Evolutionary conservation across 1,140 invertebrate genomes (phyloP).

Genomic region (Hypsibius dujardini): DNA sequence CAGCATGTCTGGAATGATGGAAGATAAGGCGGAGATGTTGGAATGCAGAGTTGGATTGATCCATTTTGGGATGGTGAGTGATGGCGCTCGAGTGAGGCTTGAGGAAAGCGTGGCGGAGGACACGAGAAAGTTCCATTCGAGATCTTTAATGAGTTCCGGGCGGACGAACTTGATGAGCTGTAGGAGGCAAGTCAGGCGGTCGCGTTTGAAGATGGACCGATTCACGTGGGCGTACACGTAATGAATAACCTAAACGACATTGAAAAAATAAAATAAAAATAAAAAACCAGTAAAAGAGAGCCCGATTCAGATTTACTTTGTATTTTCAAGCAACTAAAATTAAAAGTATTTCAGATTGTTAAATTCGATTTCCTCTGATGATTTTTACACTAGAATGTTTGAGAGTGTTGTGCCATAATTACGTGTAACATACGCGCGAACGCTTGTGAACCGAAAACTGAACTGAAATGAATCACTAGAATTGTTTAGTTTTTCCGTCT

Average conservation of each 20-base stretch:
- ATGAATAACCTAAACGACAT: slow-evolving; percentile 18
- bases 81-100: background rate
- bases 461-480: too few relatives aligned
- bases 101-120: background rate
- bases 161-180: slow-evolving; percentile 49
- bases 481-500: too few relatives aligned
- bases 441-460: too few relatives aligned
- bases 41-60: too few relatives aligned
- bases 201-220: slow-evolving; percentile 56
- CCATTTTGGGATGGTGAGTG: background rate
- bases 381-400: slow-evolving; percentile 20
- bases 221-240: slow-evolving; percentile 54
- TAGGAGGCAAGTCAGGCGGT: slow-evolving; percentile 51
- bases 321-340: slow-evolving; percentile 20
- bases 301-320: background rate
- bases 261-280: too few relatives aligned
- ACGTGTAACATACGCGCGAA: background rate
- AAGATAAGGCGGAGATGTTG: too few relatives aligned
- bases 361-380: slow-evolving; percentile 31
- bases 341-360: slow-evolving; percentile 27
- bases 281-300: too few relatives aligned
- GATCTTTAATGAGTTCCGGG: slow-evolving; percentile 42
- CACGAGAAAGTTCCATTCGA: slow-evolving; percentile 28
- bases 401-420: background rate
- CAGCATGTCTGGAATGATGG: too few relatives aligned